Evolutionary conservation across 2,888 invertebrate genomes (phyloP), one percentile per base, ranked within the genome.

Genomic region (Liodrosophila aerea): DNA sequence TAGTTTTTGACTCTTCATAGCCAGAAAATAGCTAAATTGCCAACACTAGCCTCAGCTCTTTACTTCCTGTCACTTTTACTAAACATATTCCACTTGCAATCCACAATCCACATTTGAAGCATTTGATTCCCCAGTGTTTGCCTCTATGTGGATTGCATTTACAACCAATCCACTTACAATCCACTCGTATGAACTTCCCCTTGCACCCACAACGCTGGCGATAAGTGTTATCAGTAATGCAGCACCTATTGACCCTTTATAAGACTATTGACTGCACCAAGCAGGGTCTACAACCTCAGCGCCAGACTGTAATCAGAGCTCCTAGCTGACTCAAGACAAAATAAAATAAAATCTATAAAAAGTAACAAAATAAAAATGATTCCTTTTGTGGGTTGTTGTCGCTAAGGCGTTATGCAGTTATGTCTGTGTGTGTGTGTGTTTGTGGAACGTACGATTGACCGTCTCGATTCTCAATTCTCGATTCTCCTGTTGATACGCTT

Each of bases 401-500:
- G 70, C 74, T 46, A 54, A 16, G 56, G 8, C 22, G 7, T 27
- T 8, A 9, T 52, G 16, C 44, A 34, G 43, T 51, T 49, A 36
- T 30, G 8, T n/a, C n/a, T n/a, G n/a, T n/a, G n/a, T n/a, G n/a
- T n/a, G n/a, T n/a, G n/a, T n/a, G n/a, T 33, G 18, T 12, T 1
- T 33, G 36, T 34, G 43, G 13, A 18, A 43, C 30, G 9, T 30
- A 27, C 29, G 13, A 47, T 33, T 41, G 16, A 22, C 43, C 51
- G 33, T 11, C 29, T 39, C 4, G 27, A n/a, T n/a, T 16, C n/a
- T 39, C 4, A 29, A n/a, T n/a, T 16, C n/a, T n/a, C 37, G 54
- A 44, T 64, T 44, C 52, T 60, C 52, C 33, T 11, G 41, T 65
- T 85, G 78, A 78, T 78, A 78, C 64, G 74, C 60, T 50, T 69